Conservation (phyloP, 2,113 vertebrate genomes). For the Tragelaphus strepsiceros region DNA sequence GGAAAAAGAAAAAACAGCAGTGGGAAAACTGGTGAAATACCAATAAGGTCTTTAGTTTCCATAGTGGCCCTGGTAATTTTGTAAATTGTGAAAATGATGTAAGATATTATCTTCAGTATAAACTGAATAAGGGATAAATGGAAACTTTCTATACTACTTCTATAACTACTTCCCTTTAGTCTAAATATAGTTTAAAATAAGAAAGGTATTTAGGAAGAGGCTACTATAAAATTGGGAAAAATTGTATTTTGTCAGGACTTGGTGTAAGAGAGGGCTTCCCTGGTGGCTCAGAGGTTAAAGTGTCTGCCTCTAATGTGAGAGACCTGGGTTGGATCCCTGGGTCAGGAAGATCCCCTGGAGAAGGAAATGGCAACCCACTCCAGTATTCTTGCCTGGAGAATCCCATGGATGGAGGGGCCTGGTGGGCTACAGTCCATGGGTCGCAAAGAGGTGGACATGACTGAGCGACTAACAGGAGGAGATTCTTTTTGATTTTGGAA, state of each 20-base stretch:
- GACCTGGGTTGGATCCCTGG: no score
- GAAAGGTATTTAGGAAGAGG: not conserved
- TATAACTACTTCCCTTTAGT: not conserved
- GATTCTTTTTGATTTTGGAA: not conserved
- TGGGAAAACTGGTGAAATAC: not conserved
- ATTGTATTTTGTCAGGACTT: not conserved
- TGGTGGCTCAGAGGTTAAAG: no score
- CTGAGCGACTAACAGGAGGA: not conserved
- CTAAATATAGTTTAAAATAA: not conserved
- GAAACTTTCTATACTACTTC: not conserved
- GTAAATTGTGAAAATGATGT: not conserved
- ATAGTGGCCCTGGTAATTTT: not conserved
- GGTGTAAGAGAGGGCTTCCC: no score
- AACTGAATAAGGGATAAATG: not conserved
- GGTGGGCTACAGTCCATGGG: no score
- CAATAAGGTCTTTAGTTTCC: not conserved
- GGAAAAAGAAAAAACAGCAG: not conserved
- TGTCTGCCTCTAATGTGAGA: no score
- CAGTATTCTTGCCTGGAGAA: no score
- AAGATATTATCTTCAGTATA: not conserved
- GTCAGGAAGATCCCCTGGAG: no score
- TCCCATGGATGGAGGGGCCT: no score
- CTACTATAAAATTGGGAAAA: not conserved
- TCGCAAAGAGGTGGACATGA: no score
- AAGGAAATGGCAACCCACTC: no score